Base-by-base conservation (phyloP, 2,113 vertebrate species). In the Daubentonia madagascariensis region DNA sequence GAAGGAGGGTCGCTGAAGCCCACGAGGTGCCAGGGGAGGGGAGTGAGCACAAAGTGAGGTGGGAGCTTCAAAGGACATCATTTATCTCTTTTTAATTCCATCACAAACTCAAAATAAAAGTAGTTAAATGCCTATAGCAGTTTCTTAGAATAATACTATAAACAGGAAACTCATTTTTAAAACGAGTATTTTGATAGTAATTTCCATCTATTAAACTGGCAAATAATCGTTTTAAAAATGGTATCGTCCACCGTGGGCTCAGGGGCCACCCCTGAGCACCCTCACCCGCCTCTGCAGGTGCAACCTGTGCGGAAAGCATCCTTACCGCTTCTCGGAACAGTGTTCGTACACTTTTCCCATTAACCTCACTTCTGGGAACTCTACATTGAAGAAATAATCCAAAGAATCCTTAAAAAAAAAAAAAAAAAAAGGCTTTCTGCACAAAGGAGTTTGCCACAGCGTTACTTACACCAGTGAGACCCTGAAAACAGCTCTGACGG, bases 111-210 rank as follows among this genome's bases (percentile, higher is more conserved):
- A 50, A 65, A 85, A 67, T 32, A 12, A 85, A 86, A 20, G 40
- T 54, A 52, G 30, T 61, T 85, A 92, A 45, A 63, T 28, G 28
- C 37, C 68, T 22, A 65, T 0, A 50, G 83, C 32, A 59, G 11
- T 70, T 91, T 88, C 13, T n/a, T 79, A 30, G n/a, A 84, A 23
- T 73, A 86, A 81, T 16, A 70, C 23, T 40, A 11, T 7, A 85
- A 79, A 80, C 18, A 57, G 35, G 28, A 89, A 75, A 40, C 61
- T 89, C 37, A 65, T 57, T 92, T 89, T 73, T 48, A 65, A 93
- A 92, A 65, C 43, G 6, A 67, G 48, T 35, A 59, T 93, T 50
- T 35, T 40, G 43, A 78, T 10, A 85, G 43, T 81, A 57, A 87
- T 72, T 95, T 86, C 28, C 45, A 91, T 35, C 50, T 80, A 76